Base-by-base conservation (phyloP, 2,888 invertebrate species). In the Chrysotoxum bicinctum region DNA sequence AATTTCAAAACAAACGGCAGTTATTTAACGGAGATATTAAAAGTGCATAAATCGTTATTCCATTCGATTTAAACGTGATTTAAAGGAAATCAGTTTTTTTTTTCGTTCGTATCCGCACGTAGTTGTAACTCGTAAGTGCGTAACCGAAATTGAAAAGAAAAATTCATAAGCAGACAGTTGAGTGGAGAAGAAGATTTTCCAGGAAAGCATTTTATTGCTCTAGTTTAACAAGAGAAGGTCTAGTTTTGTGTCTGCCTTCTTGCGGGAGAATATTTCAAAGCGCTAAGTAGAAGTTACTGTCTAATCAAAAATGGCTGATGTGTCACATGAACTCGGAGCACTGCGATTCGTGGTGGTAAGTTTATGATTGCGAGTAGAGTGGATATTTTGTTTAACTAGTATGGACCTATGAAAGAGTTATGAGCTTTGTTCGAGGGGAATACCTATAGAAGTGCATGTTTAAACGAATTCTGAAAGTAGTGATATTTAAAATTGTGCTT, bases 331-430 rank as follows among this genome's bases (percentile, higher is more conserved):
- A 88, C 88, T 92, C 82, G 91, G 90, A 69, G 89, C 92, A 52
- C 87, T 92, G 77, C 90, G 92, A 70, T 91, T 90, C 88, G 90
- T 92, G 82, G 91, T 92, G 91, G 92, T 92, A 89, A 91, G 92
- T 91, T 32, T 2, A 70, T n/a, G n/a, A n/a, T n/a, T n/a, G n/a
- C n/a, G n/a, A n/a, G n/a, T n/a, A 21, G 8, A 45, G 12, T 8
- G 16, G 12, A 19, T 26, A 40, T 16, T 58, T 35, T 37, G 14
- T 12, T 37, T 19, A 35, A 35, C 32, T 21, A 16, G 58, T 58
- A 37, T 35, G 14, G 19, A 19, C 7, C 23, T 14, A 21, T 21
- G 16, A 5, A 12, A 50, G 21, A 48, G 48, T 48, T 10, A 45
- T 48, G 40, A 12, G 40, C 12, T 37, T 37, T 26, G 26, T 26